A percentile compares a stretch with the other conserved stretches of the same genome.
phyloP scores from a whole-genome alignment of 2,888 invertebrate genomes.

The Brachyptera risi region DNA sequence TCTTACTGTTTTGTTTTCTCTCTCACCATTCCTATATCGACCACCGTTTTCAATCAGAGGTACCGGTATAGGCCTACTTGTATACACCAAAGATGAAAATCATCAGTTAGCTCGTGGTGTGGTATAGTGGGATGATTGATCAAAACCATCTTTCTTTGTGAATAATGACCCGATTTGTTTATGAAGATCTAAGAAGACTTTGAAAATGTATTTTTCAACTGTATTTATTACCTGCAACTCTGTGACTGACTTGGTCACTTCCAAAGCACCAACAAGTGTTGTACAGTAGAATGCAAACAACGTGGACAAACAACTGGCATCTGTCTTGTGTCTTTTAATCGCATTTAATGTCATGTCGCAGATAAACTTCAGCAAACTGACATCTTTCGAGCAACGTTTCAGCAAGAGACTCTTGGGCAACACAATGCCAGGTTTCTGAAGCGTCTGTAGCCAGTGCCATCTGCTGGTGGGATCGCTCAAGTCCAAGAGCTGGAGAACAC shows the following conservation, averaged over 20 bases:
- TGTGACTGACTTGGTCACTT: conserved; percentile 51
- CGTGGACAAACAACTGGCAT: conserved; percentile 60
- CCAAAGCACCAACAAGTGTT: conserved; percentile 65
- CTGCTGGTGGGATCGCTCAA: conserved; percentile 56
- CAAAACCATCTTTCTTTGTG: no score
- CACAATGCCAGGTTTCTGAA: conserved; percentile 71
- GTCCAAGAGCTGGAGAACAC: conserved; percentile 70
- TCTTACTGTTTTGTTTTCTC: no score
- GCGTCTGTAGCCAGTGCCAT: conserved; percentile 72
- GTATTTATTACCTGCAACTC: conserved; percentile 51
- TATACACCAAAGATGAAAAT: no score
- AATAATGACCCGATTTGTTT: no score
- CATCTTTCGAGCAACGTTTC: conserved; percentile 48
- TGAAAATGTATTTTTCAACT: no score
- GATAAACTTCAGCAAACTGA: conserved; percentile 59
- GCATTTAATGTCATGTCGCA: conserved; percentile 55
- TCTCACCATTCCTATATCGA: no score
- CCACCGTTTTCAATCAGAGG: no score
- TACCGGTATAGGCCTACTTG: no score
- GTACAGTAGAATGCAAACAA: conserved; percentile 79
- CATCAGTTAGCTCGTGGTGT: no score
- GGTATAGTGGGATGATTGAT: no score
- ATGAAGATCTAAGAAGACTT: no score
- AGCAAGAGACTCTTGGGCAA: conserved; percentile 68
- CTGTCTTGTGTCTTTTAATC: conserved; percentile 56